Conservation (phyloP, 2,113 vertebrate genomes). For the Arvicanthis niloticus region DNA sequence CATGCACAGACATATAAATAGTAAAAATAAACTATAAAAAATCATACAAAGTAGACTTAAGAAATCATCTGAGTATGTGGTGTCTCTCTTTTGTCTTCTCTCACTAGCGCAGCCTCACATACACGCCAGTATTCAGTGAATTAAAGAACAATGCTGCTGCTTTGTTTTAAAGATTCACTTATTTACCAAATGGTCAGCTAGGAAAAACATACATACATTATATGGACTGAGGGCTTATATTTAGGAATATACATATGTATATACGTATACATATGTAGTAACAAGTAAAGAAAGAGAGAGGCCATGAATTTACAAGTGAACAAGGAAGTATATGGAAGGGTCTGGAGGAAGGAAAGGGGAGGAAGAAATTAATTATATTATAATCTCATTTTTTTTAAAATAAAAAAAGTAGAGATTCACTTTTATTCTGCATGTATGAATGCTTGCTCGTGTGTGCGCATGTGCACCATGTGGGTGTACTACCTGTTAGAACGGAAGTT, state of each 20-base stretch:
- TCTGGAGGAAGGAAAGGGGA: background rate
- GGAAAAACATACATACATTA: background rate
- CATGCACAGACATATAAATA: background rate
- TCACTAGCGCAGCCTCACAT: background rate
- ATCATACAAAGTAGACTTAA: background rate
- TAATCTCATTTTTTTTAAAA: background rate
- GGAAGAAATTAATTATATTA: background rate
- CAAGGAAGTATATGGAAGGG: background rate
- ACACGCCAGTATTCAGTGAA: rapidly evolving
- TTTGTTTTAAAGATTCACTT: background rate
- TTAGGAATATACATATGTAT: background rate
- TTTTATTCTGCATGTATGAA: background rate
- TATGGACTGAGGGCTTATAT: background rate
- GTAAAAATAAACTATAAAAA: background rate
- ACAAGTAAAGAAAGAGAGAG: background rate
- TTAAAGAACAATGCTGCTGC: background rate
- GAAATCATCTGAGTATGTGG: background rate
- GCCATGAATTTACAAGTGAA: background rate
- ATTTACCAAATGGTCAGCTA: background rate
- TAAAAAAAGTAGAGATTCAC: background rate
- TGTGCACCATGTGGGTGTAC: background rate
- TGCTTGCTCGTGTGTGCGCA: background rate
- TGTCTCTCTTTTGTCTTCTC: background rate
- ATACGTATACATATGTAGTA: background rate
- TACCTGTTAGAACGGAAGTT: background rate